Conservation (phyloP, 2,888 invertebrate genomes). For the Dolichomitus sp. region DNA sequence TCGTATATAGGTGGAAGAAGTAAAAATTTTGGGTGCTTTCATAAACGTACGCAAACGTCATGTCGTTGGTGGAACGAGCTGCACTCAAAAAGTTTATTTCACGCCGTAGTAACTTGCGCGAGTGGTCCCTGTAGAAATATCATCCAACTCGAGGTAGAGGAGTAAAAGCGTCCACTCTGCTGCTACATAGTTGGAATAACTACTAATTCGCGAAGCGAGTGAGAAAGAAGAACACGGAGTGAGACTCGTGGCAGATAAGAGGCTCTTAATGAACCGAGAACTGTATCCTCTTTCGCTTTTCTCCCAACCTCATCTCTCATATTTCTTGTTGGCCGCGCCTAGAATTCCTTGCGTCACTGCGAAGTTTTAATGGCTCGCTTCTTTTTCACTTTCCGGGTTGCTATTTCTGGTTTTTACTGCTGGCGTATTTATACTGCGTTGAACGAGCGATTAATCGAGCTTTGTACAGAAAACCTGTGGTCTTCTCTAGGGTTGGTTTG, state of each 20-base stretch:
- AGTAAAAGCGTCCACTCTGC: slow-evolving; percentile 60
- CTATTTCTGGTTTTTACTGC: neutral
- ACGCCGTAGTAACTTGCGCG: neutral
- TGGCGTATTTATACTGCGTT: neutral
- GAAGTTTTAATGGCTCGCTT: slow-evolving; percentile 65
- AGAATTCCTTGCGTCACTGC: slow-evolving; percentile 62
- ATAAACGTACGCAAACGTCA: neutral
- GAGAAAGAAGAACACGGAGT: slow-evolving; percentile 28
- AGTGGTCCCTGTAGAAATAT: slow-evolving; percentile 29
- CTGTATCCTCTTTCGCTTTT: slow-evolving; percentile 53
- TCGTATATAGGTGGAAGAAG: neutral
- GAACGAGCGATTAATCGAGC: slow-evolving; percentile 2
- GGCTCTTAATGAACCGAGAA: slow-evolving; percentile 66
- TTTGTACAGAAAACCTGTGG: neutral
- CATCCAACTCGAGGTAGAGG: slow-evolving; percentile 32
- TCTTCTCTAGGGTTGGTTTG: neutral
- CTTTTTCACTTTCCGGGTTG: slow-evolving; percentile 30
- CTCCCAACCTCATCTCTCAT: slow-evolving; percentile 26
- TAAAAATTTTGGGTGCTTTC: neutral
- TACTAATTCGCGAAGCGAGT: slow-evolving; percentile 58
- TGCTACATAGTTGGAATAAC: slow-evolving; percentile 57
- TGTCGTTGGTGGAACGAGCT: slow-evolving; percentile 9
- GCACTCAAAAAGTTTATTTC: slow-evolving; percentile 45
- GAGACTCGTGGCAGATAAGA: slow-evolving; percentile 58
- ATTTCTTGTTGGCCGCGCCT: neutral